Conservation (phyloP, 2,113 vertebrate genomes). For the Lampris incognitus region DNA sequence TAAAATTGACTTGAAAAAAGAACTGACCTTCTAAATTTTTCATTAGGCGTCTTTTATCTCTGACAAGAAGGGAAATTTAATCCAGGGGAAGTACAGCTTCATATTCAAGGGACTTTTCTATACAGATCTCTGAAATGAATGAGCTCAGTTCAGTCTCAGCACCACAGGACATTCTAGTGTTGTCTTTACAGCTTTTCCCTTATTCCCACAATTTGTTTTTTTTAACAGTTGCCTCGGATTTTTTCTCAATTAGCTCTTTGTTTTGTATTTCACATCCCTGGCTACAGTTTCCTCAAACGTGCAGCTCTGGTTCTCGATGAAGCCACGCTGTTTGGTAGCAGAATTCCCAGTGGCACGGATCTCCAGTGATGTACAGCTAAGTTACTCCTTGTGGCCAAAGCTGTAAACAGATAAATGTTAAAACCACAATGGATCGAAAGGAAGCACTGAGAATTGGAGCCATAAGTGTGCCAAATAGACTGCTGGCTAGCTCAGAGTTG, state of each 20-base stretch:
- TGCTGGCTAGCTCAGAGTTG: constrained; percentile 7
- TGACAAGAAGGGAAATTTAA: neutral
- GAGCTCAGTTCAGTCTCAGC: constrained; percentile 4
- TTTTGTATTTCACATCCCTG: constrained; percentile 19
- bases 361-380: neutral
- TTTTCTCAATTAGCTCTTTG: constrained; percentile 21
- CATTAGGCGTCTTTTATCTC: neutral
- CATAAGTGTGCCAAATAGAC: constrained; percentile 12
- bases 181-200: neutral
- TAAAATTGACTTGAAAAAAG: too few species aligned
- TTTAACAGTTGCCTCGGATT: constrained; percentile 19
- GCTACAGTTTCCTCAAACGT: constrained; percentile 26
- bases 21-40: neutral
- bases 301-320: constrained; percentile 32
- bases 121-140: constrained; percentile 16
- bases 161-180: neutral
- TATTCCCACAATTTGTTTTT: constrained; percentile 6
- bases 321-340: constrained; percentile 42
- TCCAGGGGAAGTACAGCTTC: neutral
- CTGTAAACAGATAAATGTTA: constrained; percentile 41
- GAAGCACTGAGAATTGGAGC: neutral
- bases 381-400: constrained; percentile 42
- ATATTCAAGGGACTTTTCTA: constrained; percentile 1
- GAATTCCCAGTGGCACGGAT: neutral
- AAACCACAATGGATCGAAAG: constrained; percentile 2